phyloP scores from a whole-genome alignment of 2,888 invertebrate species.

The Megalurothrips usitatus region DNA sequence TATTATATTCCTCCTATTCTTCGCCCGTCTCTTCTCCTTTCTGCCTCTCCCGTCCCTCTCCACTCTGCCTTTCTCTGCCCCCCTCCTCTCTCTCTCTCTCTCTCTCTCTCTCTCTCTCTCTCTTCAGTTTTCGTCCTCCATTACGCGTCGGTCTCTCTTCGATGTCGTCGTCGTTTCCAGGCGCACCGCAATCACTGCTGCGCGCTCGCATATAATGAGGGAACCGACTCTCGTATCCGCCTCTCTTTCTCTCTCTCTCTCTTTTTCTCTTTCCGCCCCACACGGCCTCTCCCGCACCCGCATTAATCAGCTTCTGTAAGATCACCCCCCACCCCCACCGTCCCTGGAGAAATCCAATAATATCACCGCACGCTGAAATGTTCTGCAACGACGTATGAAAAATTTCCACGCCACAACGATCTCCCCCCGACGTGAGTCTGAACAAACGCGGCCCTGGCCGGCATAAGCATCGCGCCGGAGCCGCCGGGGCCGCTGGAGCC shows the following conservation, averaged over 20 bases:
- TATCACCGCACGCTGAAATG: too few species aligned
- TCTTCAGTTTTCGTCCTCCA: neutral
- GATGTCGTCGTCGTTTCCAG: too few species aligned
- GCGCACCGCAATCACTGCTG: too few species aligned
- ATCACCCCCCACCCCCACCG: neutral
- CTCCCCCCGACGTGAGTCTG: neutral
- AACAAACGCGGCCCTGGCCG: neutral
- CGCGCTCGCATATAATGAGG: too few species aligned
- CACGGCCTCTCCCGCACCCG: neutral
- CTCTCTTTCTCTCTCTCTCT: too few species aligned
- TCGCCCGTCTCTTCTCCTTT: neutral
- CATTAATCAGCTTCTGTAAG: neutral
- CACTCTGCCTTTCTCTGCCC: neutral
- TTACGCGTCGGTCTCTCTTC: neutral
- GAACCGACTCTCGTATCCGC: too few species aligned
- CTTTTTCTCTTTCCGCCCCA: too few species aligned
- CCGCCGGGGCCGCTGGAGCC: too few species aligned
- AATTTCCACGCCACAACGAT: too few species aligned
- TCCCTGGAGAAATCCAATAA: neutral
- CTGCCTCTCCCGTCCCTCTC: neutral
- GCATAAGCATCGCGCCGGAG: neutral
- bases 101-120: conserved; percentile 3
- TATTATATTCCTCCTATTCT: neutral
- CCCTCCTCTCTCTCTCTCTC: conserved; percentile 1
- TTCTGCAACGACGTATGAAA: too few species aligned